These are phyloP conservation scores for Amblyraja radiata DNA, from an alignment of 2,797 vertebrate genomes.

Conservation along the genomic window DNA sequence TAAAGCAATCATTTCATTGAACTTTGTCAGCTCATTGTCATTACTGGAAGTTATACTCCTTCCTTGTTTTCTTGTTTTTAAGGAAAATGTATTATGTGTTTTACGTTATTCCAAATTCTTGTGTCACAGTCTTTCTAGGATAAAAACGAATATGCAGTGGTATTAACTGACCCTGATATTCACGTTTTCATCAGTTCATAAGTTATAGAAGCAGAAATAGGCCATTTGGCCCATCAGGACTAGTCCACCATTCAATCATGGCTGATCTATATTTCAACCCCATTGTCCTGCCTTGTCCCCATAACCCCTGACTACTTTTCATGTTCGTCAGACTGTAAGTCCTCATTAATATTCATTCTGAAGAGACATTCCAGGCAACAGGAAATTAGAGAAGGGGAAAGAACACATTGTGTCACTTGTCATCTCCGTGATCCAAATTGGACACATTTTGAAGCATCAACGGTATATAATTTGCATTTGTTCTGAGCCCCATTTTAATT, in stretches of 20 bases:
- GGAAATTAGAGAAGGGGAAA: background rate
- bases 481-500: background rate
- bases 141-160: background rate
- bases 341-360: background rate
- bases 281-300: no score
- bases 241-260: no score
- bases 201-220: no score
- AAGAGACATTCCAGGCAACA: background rate
- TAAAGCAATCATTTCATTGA: background rate
- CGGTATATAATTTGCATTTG: background rate
- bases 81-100: background rate
- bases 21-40: background rate
- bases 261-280: no score
- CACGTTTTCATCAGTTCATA: no score
- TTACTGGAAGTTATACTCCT: background rate
- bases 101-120: background rate
- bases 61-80: background rate
- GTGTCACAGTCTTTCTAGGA: background rate
- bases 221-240: no score
- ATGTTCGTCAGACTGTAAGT: background rate
- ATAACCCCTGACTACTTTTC: no score
- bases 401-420: background rate
- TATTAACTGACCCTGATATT: background rate
- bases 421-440: background rate
- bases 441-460: background rate